phyloP scores from a whole-genome alignment of 2,113 vertebrate genomes.

The Eira barbara region DNA sequence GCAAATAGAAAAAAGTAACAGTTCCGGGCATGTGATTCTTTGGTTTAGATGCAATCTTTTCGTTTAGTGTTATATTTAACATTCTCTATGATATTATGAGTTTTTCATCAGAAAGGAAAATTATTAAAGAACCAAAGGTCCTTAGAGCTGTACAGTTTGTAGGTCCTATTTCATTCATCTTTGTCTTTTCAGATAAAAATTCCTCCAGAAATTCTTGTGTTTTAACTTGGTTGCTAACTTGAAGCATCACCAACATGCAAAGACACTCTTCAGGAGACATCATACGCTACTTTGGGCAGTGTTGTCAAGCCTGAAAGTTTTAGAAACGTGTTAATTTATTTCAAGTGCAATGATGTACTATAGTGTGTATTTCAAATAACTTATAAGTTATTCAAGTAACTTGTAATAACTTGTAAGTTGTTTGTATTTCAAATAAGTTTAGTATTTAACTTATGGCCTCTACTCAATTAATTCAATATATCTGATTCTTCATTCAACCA shows the following conservation, averaged over 20 bases:
- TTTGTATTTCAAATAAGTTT: not conserved
- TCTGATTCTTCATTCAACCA: not conserved
- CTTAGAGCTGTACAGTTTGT: conserved; percentile 48
- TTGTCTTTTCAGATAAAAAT: conserved; percentile 45
- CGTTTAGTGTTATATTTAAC: conserved; percentile 41
- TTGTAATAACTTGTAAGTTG: no score
- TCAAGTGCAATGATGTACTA: not conserved
- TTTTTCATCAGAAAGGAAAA: conserved; percentile 48
- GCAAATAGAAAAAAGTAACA: conserved; percentile 33
- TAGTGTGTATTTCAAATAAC: not conserved
- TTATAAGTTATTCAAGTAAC: no score
- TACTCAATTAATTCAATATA: not conserved
- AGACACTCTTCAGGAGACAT: not conserved
- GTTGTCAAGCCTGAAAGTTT: conserved; percentile 1
- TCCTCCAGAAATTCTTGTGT: not conserved
- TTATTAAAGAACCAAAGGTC: conserved; percentile 38
- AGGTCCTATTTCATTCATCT: conserved; percentile 27
- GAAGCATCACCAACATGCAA: conserved; percentile 52
- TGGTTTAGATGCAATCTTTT: conserved; percentile 49
- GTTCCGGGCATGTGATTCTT: not conserved
- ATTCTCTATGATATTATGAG: not conserved
- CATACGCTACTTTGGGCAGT: not conserved
- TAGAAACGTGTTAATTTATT: not conserved
- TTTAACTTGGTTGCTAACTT: not conserved
- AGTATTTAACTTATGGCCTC: not conserved